These are phyloP conservation scores for Ctenomys sociabilis DNA, from an alignment of 2,113 vertebrate genomes.

Conservation along the genomic window DNA sequence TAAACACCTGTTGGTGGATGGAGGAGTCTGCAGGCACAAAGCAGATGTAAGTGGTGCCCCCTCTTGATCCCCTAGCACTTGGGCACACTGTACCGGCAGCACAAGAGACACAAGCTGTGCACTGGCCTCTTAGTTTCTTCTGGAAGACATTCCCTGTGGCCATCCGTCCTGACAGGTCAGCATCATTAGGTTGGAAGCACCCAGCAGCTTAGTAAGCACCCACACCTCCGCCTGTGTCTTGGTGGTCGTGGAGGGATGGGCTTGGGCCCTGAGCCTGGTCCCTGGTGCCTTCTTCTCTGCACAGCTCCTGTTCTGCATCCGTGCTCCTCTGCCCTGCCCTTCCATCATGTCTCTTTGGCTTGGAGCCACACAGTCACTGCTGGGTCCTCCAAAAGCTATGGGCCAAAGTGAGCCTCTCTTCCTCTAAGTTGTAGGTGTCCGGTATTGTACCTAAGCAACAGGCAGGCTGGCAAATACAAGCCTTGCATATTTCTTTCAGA, in stretches of 20 bases:
- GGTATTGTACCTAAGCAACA: neutral
- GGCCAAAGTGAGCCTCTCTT: neutral
- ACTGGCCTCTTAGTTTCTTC: neutral
- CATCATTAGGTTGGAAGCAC: neutral
- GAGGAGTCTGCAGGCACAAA: neutral
- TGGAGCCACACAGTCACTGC: neutral
- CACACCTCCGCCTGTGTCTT: neutral
- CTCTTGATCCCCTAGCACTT: neutral
- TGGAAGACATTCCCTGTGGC: neutral
- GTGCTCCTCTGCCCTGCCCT: neutral
- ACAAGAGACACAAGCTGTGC: fast-evolving
- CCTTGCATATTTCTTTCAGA: neutral
- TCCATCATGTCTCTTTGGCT: neutral
- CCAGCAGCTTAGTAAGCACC: neutral
- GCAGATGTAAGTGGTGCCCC: neutral
- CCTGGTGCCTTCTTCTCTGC: neutral
- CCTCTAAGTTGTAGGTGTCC: neutral
- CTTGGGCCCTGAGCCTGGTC: neutral
- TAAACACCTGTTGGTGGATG: neutral
- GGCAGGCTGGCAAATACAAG: neutral
- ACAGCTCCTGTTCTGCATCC: neutral
- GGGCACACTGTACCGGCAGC: neutral
- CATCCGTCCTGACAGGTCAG: neutral
- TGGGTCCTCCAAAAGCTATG: neutral
- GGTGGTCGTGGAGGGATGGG: neutral